phyloP scores from a whole-genome alignment of 2,888 invertebrate species.

The Heliconius sara region DNA sequence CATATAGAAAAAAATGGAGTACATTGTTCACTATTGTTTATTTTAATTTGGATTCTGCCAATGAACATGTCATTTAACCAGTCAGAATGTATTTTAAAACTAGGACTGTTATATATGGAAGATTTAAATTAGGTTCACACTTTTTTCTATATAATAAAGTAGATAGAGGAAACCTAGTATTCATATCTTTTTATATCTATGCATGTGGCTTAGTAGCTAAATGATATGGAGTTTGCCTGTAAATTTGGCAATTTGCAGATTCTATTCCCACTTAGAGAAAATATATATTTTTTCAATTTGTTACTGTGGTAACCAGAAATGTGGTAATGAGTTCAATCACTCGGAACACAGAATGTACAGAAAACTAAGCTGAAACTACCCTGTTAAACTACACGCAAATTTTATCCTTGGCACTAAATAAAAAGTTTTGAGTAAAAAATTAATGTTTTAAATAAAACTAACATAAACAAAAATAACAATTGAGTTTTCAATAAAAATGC shows the following conservation, averaged over 20 bases:
- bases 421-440: neutral
- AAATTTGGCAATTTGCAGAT: no score
- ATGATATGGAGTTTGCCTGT: no score
- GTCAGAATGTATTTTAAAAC: neutral
- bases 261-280: no score
- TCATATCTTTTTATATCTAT: neutral
- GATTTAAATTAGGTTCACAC: neutral
- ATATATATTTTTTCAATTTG: neutral
- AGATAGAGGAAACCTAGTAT: neutral
- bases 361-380: neutral
- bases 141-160: neutral
- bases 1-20: no score
- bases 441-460: neutral
- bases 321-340: no score
- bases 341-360: neutral
- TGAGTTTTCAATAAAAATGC: neutral
- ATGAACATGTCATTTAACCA: neutral
- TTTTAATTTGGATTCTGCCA: neutral
- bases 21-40: no score
- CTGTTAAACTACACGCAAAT: neutral
- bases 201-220: no score
- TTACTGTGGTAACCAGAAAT: neutral
- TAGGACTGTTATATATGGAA: no score
- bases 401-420: neutral
- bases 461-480: neutral